Evolutionary conservation across 2,113 vertebrate genomes (phyloP).

Genomic region (Meleagris gallopavo): DNA sequence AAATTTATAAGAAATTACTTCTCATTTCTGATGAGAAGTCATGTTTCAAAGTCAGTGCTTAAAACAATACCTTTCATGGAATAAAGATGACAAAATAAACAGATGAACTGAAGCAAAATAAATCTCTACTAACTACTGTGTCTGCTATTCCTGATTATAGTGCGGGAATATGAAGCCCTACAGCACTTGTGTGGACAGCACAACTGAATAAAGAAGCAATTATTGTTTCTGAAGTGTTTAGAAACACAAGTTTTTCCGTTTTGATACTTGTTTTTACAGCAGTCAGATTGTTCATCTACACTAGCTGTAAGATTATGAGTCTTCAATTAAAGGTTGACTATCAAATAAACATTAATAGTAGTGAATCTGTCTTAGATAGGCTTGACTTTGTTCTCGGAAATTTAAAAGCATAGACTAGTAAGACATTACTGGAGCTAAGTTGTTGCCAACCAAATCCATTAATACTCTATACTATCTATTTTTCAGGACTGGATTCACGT

Average conservation of each 20-base stretch:
- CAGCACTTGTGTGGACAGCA: background rate
- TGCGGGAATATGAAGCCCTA: background rate
- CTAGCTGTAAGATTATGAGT: background rate
- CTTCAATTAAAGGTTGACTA: background rate
- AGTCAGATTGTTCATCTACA: background rate
- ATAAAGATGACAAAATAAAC: background rate
- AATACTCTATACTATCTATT: background rate
- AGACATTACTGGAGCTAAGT: background rate
- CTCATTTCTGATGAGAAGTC: background rate
- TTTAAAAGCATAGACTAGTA: background rate
- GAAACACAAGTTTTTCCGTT: background rate
- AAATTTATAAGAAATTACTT: background rate
- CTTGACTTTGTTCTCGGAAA: background rate
- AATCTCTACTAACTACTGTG: background rate
- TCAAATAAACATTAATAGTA: background rate
- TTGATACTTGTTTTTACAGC: background rate
- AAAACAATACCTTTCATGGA: background rate
- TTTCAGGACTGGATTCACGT: background rate
- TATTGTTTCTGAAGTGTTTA: background rate
- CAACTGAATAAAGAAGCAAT: background rate
- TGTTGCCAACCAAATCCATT: slow-evolving; percentile 3
- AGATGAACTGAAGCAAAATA: background rate
- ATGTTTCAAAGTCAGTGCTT: background rate
- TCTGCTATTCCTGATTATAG: background rate
- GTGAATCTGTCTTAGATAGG: background rate